Evolutionary conservation across 2,888 invertebrate genomes (phyloP).

Genomic region (Anodontia alba): DNA sequence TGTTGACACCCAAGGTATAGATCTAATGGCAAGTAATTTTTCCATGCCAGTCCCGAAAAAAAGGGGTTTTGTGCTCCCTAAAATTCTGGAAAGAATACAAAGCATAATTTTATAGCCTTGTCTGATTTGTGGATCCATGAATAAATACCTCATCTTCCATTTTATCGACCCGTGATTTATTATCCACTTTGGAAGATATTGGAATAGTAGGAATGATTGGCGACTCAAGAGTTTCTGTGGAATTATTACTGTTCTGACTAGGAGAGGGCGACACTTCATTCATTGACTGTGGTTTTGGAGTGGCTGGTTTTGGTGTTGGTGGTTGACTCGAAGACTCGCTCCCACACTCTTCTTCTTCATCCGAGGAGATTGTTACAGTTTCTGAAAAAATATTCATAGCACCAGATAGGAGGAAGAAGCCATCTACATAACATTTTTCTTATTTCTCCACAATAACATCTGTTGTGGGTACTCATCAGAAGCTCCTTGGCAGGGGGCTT

Average conservation of each 20-base stretch:
- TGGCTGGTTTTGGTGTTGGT: conserved; percentile 22
- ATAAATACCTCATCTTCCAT: conserved; percentile 77
- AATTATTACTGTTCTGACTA: conserved; percentile 19
- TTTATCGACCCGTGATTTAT: conserved; percentile 52
- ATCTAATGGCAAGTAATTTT: no score
- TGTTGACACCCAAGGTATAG: no score
- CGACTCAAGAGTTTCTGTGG: conserved; percentile 46
- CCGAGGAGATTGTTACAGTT: conserved; percentile 82
- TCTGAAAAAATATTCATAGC: conserved; percentile 67
- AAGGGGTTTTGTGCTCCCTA: no score
- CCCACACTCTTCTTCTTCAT: conserved; percentile 76
- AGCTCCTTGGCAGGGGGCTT: no score
- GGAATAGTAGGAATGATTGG: conserved; percentile 58
- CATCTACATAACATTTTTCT: no score
- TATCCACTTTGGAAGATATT: conserved; percentile 29
- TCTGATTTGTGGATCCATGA: no score
- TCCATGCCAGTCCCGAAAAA: no score
- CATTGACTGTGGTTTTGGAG: background rate
- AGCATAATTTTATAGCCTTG: no score
- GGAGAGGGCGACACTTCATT: conserved; percentile 12
- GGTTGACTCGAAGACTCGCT: background rate
- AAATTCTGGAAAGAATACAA: no score
- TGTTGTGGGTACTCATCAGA: no score
- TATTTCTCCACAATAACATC: no score
- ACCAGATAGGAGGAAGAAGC: background rate